Base-by-base conservation (phyloP, 2,888 invertebrate genomes). In the Drosophila bunnanda region DNA sequence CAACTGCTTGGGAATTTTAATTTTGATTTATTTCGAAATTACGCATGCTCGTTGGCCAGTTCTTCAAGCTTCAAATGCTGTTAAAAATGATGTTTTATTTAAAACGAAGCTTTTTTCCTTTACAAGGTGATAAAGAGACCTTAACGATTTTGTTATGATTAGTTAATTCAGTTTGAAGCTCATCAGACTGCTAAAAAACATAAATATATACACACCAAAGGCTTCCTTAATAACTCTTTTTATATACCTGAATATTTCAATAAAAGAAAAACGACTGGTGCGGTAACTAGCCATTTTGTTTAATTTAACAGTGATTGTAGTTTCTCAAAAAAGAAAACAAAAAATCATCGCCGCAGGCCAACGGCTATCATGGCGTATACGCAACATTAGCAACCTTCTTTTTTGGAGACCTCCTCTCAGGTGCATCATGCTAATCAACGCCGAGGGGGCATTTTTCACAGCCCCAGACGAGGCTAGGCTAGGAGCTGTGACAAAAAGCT, bases 361-460 rank as follows among this genome's bases (percentile, higher is more conserved):
- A n/a, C 13, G 25, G 36, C 44, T 22, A 28, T 6, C 61, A 44
- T 44, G 60, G 54, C 55, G 74, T 54, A 74, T 74, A 34, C 75
- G 71, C 75, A 75, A 66, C 22, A 44, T 36, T 39, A 44, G 65
- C 38, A 55, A 22, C 55, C 68, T 69, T 68, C 70, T 67, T n/a
- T 68, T 52, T n/a, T 1, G 41, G n/a, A 34, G 38, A 59, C 38
- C 38, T 28, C 52, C 38, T 58, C 68, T 52, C 68, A 52, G 72
- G 43, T 68, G 69, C 72, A 34, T 15, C 61, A 46, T 28, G 64
- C 56, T 48, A 62, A 72, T 81, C 46, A 62, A 48, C 50, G 30
- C 41, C 28, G 25, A 48, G 56, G 62, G 68, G n/a, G 50, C 53
- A 71, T 80, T 67, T 74, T 61, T 65, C 61, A 74, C 38, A 44